These are phyloP conservation scores for Clistopyga incitator DNA, from an alignment of 2,888 invertebrate genomes.

Conservation along the genomic window DNA sequence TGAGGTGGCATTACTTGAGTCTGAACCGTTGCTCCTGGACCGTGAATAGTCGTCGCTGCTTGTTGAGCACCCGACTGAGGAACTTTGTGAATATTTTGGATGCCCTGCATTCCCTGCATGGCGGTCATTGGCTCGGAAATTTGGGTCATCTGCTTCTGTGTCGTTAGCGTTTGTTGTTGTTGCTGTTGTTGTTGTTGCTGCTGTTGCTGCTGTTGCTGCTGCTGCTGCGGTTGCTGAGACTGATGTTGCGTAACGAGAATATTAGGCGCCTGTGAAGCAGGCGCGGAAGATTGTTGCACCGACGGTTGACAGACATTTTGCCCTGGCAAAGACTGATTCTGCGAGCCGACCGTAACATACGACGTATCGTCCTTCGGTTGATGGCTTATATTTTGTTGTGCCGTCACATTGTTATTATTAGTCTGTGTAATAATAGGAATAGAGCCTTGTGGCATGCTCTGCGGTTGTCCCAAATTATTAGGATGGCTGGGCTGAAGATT, in stretches of 20 bases:
- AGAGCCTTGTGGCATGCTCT: conserved; percentile 86
- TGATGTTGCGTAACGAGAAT: conserved; percentile 79
- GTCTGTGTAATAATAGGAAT: conserved; percentile 87
- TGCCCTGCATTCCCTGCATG: conserved; percentile 80
- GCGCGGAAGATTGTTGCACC: conserved; percentile 74
- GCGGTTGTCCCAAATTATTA: conserved; percentile 86
- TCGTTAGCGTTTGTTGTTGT: conserved; percentile 74
- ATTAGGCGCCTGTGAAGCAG: conserved; percentile 76
- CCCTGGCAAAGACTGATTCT: conserved; percentile 77
- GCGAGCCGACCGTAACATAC: conserved; percentile 77
- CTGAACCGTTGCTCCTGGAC: conserved; percentile 80
- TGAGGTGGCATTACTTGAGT: conserved; percentile 82
- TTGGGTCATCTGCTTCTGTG: conserved; percentile 77
- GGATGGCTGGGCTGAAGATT: conserved; percentile 86
- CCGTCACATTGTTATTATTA: conserved; percentile 74
- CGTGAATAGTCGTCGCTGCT: conserved; percentile 74
- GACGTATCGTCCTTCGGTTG: conserved; percentile 75
- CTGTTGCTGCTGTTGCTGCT: conserved; percentile 85
- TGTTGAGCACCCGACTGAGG: conserved; percentile 78
- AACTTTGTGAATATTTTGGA: conserved; percentile 82
- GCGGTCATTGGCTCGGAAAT: conserved; percentile 79
- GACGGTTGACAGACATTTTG: conserved; percentile 78
- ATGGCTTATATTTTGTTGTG: conserved; percentile 77
- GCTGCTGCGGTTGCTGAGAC: conserved; percentile 85
- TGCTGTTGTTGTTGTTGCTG: conserved; percentile 85